phyloP scores from a whole-genome alignment of 2,797 vertebrate species.

The Dipus sagitta region DNA sequence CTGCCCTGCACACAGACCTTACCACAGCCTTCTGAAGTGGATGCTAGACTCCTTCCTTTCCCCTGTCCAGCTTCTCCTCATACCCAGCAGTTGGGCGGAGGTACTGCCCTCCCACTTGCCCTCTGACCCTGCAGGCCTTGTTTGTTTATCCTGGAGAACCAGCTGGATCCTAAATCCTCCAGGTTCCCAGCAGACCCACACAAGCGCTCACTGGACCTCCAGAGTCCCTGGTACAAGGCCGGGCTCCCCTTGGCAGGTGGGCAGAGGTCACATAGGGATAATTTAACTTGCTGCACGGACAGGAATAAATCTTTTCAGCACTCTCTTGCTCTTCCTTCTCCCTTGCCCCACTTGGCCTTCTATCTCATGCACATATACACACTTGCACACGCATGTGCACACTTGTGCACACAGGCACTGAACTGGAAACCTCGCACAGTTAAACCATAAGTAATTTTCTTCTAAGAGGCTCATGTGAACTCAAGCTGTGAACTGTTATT shows the following conservation, averaged over 20 bases:
- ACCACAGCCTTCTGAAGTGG: background rate
- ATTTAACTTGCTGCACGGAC: background rate
- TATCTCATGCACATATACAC: background rate
- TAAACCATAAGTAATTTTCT: background rate
- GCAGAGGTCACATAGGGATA: background rate
- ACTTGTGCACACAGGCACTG: no score
- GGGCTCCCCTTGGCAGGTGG: background rate
- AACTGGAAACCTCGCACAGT: background rate
- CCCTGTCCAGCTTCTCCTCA: background rate
- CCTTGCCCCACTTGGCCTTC: background rate
- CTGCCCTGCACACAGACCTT: no score
- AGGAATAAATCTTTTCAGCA: background rate
- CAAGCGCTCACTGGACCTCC: background rate
- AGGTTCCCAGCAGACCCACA: background rate
- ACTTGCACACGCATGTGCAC: fast-evolving
- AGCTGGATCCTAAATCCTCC: background rate
- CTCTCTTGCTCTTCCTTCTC: background rate
- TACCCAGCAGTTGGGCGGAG: no score
- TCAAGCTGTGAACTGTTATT: background rate
- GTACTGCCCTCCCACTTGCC: background rate
- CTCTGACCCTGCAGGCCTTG: background rate
- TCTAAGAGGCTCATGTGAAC: conserved; percentile 1
- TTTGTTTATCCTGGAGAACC: background rate
- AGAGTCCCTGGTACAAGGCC: background rate
- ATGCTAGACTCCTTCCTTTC: background rate